These are phyloP conservation scores for Hemitrygon akajei DNA, from an alignment of 2,797 vertebrate species.

Conservation along the genomic window DNA sequence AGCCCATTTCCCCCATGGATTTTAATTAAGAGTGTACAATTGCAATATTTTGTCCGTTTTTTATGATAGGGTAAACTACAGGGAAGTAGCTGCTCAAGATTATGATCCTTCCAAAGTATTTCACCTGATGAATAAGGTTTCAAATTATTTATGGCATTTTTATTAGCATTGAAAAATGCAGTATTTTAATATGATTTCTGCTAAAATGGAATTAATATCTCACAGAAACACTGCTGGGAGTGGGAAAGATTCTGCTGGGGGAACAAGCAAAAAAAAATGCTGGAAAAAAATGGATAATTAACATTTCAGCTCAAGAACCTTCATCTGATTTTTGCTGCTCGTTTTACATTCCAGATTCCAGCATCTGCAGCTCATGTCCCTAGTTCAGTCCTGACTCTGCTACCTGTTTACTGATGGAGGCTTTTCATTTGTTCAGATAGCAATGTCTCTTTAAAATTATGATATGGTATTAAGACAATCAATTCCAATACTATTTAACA, in stretches of 20 bases:
- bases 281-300: too few species aligned
- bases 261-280: too few species aligned
- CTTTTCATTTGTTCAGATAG: neutral
- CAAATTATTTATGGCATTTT: neutral
- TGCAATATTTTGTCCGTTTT: neutral
- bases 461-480: neutral
- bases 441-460: neutral
- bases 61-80: too few species aligned
- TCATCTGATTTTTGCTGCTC: too few species aligned
- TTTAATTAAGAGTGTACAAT: neutral
- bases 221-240: neutral
- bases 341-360: too few species aligned
- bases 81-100: neutral
- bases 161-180: neutral
- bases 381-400: neutral
- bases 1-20: neutral
- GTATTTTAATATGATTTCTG: constrained; percentile 12
- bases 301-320: too few species aligned
- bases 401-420: neutral
- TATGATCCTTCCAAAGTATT: neutral
- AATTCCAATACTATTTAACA: neutral
- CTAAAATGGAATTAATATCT: neutral
- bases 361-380: too few species aligned
- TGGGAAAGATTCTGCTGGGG: neutral
- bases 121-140: neutral